Evolutionary conservation across 2,113 vertebrate genomes (phyloP).

Genomic region (Speoplatyrhinus poulsoni): DNA sequence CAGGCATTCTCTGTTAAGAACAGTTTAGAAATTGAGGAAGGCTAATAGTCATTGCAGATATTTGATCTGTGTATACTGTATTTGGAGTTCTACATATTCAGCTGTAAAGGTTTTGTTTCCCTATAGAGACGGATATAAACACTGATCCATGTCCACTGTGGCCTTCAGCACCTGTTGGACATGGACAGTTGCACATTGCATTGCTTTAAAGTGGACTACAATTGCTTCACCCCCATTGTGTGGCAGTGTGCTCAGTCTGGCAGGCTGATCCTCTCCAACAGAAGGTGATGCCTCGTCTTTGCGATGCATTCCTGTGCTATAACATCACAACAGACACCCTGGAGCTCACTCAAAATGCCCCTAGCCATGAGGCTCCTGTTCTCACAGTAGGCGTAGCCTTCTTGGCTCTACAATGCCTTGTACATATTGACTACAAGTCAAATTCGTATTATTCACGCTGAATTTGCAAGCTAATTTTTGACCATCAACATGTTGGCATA

Average conservation of each 20-base stretch:
- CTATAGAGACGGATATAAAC: slow-evolving; percentile 68
- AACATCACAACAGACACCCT: slow-evolving; percentile 29
- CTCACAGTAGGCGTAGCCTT: slow-evolving; percentile 24
- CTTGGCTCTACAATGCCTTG: slow-evolving; percentile 1
- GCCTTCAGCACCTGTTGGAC: slow-evolving; percentile 62
- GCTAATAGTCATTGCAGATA: slow-evolving; percentile 14
- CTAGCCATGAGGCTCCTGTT: slow-evolving; percentile 19
- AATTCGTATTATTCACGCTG: not conserved
- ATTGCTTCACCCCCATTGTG: slow-evolving; percentile 34
- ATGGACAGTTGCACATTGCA: slow-evolving; percentile 65
- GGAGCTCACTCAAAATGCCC: slow-evolving; percentile 24
- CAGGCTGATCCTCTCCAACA: slow-evolving; percentile 48
- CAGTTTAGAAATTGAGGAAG: not conserved
- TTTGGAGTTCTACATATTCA: slow-evolving; percentile 50
- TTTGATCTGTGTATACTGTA: slow-evolving; percentile 20
- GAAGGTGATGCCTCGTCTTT: slow-evolving; percentile 46
- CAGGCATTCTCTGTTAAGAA: slow-evolving; percentile 10
- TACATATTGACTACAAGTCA: slow-evolving; percentile 16
- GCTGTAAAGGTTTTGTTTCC: not conserved
- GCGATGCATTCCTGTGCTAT: slow-evolving; percentile 45
- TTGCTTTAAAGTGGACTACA: slow-evolving; percentile 59
- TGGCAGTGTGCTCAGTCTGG: slow-evolving; percentile 36
- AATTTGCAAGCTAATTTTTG: not conserved
- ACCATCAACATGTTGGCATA: not conserved
- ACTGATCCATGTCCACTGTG: slow-evolving; percentile 28